Evolutionary conservation across 2,888 invertebrate species (phyloP).

Genomic region (Melolontha melolontha): DNA sequence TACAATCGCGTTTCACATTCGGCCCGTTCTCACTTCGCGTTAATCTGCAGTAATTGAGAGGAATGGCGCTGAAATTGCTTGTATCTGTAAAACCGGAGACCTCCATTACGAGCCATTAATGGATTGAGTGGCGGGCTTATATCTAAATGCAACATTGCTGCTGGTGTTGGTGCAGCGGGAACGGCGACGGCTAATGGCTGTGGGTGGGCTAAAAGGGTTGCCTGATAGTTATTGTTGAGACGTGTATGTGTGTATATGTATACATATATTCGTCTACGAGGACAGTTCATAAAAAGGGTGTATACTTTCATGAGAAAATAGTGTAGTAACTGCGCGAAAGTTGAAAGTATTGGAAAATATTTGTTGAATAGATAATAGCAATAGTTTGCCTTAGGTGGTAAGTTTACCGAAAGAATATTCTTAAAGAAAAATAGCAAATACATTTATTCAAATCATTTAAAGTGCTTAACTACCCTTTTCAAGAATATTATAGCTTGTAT

Average conservation of each 20-base stretch:
- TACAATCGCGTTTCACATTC: constrained; percentile 49
- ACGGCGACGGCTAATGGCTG: constrained; percentile 44
- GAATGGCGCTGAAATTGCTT: constrained; percentile 62
- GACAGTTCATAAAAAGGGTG: neutral
- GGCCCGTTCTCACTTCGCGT: constrained; percentile 52
- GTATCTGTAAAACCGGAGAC: constrained; percentile 62
- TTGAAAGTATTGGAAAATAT: too few relatives aligned
- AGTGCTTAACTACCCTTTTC: too few relatives aligned
- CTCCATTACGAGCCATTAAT: constrained; percentile 64
- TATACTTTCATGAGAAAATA: too few relatives aligned
- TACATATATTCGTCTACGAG: neutral
- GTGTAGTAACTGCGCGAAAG: too few relatives aligned
- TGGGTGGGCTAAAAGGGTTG: constrained; percentile 52
- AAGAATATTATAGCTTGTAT: too few relatives aligned
- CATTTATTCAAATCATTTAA: too few relatives aligned
- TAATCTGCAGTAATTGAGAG: constrained; percentile 63
- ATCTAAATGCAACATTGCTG: constrained; percentile 51
- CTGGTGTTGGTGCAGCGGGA: constrained; percentile 10
- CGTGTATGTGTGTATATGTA: neutral
- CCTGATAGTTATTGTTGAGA: constrained; percentile 45
- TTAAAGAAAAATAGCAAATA: too few relatives aligned
- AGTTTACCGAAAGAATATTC: too few relatives aligned
- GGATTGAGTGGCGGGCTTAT: constrained; percentile 61
- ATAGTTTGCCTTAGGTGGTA: too few relatives aligned
- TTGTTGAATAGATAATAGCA: too few relatives aligned